phyloP scores from a whole-genome alignment of 2,113 vertebrate genomes.

The Sclerurus mexicanus region DNA sequence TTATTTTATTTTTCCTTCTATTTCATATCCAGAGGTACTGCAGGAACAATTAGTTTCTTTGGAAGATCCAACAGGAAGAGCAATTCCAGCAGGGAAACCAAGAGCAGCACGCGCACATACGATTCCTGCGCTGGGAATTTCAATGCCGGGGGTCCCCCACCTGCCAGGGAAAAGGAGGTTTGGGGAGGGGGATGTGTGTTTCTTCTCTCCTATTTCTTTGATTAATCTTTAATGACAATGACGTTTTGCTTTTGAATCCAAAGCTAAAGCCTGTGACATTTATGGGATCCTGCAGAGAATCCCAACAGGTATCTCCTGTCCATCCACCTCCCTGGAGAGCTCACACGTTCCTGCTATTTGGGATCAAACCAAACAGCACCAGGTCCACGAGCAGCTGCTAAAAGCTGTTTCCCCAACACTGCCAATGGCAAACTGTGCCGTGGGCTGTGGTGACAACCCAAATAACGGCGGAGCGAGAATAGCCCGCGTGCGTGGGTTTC shows the following conservation, averaged over 20 bases:
- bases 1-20: background rate
- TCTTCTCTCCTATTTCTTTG: background rate
- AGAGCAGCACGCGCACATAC: background rate
- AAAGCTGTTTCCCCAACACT: background rate
- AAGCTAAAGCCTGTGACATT: background rate
- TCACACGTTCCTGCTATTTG: background rate
- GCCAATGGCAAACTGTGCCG: background rate
- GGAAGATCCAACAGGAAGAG: background rate
- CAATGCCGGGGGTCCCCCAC: background rate
- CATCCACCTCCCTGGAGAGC: background rate
- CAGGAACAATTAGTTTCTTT: background rate
- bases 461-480: background rate
- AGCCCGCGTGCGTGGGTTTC: background rate
- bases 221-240: background rate
- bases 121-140: background rate
- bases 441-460: constrained; percentile 2
- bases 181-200: background rate
- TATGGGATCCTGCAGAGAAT: background rate
- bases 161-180: background rate
- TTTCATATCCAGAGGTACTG: background rate
- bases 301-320: background rate
- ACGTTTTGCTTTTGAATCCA: background rate
- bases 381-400: background rate
- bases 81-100: background rate
- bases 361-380: background rate